phyloP scores from a whole-genome alignment of 2,113 vertebrate genomes.

The Megaceryle maxima region DNA sequence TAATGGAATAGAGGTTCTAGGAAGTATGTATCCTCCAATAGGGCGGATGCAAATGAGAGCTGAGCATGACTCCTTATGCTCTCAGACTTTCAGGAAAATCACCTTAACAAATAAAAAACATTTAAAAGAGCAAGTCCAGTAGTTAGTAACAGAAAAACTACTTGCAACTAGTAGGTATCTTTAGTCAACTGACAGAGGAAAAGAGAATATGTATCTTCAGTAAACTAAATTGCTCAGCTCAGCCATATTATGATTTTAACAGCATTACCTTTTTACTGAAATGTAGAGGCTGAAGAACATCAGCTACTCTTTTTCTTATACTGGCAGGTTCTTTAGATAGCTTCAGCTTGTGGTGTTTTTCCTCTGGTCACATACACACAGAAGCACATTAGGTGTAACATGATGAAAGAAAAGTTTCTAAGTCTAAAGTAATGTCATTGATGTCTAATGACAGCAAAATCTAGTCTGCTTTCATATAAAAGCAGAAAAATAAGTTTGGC shows the following conservation, averaged over 20 bases:
- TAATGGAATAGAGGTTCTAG: not conserved
- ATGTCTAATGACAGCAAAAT: not conserved
- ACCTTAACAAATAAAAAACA: not conserved
- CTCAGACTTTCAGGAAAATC: not conserved
- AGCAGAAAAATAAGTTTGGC: not conserved
- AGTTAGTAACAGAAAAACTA: not conserved
- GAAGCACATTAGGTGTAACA: not conserved
- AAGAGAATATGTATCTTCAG: not conserved
- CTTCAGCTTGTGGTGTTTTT: not conserved
- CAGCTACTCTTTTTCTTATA: not conserved
- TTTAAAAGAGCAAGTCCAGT: not conserved
- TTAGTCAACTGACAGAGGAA: not conserved
- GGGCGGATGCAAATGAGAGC: not conserved
- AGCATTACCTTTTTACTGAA: not conserved
- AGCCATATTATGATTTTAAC: not conserved
- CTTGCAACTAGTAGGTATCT: not conserved
- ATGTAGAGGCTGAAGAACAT: not conserved
- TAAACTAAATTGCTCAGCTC: not conserved
- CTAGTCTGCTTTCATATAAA: not conserved
- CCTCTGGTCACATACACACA: not conserved
- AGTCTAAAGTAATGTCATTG: not conserved
- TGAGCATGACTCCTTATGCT: not conserved
- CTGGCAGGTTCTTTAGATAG: not conserved
- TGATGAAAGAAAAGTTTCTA: not conserved
- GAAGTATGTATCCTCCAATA: not conserved